Evolutionary conservation across 2,797 vertebrate genomes (phyloP), one percentile per base, ranked within the genome.

Genomic region (Knipowitschia caucasica): DNA sequence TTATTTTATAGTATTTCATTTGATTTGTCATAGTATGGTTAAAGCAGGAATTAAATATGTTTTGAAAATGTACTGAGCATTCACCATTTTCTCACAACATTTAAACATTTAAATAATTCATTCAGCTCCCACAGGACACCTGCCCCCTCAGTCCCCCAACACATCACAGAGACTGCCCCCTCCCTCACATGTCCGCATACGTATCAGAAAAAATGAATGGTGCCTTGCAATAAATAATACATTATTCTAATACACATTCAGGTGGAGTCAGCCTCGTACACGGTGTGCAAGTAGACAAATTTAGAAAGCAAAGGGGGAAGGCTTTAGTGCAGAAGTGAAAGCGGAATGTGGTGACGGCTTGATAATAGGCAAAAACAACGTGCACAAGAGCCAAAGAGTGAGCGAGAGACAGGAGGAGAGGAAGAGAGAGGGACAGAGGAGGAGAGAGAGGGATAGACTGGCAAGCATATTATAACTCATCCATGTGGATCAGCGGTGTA

Each of bases 381-480:
- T 79, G 83, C 82, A 77, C 71, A 77, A 85, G 86, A 86, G 80
- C 60, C 57, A 82, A 61, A 80, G 85, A 84, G 82, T 56, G 75
- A 72, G 71, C 44, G 73, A 71, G 64, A 78, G 65, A 72, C 58
- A 64, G 68, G 65, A 79, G 71, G 69, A 52, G 64, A 71, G 59
- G 29, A 55, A 54, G 40, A 54, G 46, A 80, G 77, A 78, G 67
- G 68, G 75, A 73, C 74, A 69, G 73, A 77, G 59, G 38, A 61
- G 40, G 82, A 70, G 69, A 73, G 80, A 74, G 78, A 82, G 86
- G 75, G 86, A 89, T 88, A 80, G 77, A 87, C 71, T 88, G 86
- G 90, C 88, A 89, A 91, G 89, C 90, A 83, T 82, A 90, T 93
- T 91, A 89, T 89, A 90, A 81, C 85, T 88, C 89, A 87, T 90